Base-by-base conservation (phyloP, 2,113 vertebrate species). In the Pluvianellus socialis region DNA sequence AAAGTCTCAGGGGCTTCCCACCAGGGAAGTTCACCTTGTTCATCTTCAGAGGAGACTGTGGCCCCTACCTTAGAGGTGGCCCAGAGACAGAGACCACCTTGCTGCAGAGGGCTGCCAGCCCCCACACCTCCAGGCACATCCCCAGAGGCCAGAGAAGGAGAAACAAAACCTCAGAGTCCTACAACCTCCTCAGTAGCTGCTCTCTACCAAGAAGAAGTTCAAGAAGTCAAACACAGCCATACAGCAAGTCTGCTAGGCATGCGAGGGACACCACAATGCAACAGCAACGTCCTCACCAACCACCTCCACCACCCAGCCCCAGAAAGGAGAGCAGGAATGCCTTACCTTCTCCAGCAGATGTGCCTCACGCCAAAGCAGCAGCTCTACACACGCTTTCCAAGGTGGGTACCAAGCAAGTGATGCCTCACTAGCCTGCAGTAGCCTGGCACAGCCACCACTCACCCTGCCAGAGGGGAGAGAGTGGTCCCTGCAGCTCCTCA, bases 391-490 rank as follows among this genome's bases (percentile, higher is more conserved):
- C 0, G 1, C 45, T 63, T 27, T 12, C 55, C 65, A 19, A 12
- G 4, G 53, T 33, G 21, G 0, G 0, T 21, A 8, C 12, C 17
- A 6, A 14, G 45, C 55, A 27, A 50, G 6, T 4, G 3, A 5
- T 0, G 0, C 5, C 13, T 10, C 20, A 2, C 4, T 0, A 40
- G 14, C 12, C 68, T 6, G 6, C 56, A 81, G 45, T 44, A 56
- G 26, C 58, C 24, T 1, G 1, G 7, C 59, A 14, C 49, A 8
- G 6, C 4, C 38, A 52, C 10, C 22, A 0, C 62, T 40, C 18
- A 4, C 4, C 2, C 75, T 6, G 1, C 35, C 6, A 1, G 2
- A 44, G 2, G 0, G 1, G 5, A 19, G 1, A 14, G 1, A 2
- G 1, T 0, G 0, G 2, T 0, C 1, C 0, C 18, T 14, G 22